Conservation (phyloP, 2,797 vertebrate genomes). For the Argentina silus region DNA sequence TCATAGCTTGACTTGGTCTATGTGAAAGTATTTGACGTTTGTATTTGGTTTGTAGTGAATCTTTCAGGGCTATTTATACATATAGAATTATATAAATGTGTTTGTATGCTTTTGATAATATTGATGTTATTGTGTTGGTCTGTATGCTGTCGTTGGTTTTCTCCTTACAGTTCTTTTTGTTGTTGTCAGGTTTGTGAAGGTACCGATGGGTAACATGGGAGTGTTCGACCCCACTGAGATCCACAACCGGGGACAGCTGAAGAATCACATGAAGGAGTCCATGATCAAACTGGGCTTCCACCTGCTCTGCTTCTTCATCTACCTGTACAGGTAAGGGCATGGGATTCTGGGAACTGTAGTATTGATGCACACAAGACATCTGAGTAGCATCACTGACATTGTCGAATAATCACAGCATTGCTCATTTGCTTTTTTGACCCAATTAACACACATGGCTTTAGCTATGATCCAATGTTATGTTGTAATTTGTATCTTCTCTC, state of each 20-base stretch:
- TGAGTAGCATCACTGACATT: neutral
- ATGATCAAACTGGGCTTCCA: constrained; percentile 99
- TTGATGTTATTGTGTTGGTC: neutral
- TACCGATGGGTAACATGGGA: constrained; percentile 97
- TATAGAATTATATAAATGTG: too few relatives aligned
- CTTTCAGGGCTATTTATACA: too few relatives aligned
- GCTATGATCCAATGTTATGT: neutral
- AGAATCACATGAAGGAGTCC: constrained; percentile 98
- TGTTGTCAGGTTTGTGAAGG: constrained; percentile 84
- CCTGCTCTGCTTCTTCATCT: constrained; percentile 98
- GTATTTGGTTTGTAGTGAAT: too few relatives aligned
- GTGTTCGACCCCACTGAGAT: constrained; percentile 98
- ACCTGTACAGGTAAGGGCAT: constrained; percentile 91
- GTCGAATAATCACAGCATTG: too few relatives aligned
- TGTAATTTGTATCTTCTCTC: constrained; percentile 24
- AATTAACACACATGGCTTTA: neutral
- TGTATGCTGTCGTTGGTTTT: neutral
- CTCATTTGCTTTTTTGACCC: too few relatives aligned
- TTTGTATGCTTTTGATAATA: neutral
- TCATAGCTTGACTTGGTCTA: too few relatives aligned
- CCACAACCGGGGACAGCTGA: constrained; percentile 95
- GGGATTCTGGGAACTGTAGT: neutral
- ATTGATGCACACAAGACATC: neutral
- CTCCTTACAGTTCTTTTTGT: neutral
- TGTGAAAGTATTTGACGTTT: too few relatives aligned